These are phyloP conservation scores for Netelia inedita DNA, from an alignment of 2,888 invertebrate species.

Conservation along the genomic window DNA sequence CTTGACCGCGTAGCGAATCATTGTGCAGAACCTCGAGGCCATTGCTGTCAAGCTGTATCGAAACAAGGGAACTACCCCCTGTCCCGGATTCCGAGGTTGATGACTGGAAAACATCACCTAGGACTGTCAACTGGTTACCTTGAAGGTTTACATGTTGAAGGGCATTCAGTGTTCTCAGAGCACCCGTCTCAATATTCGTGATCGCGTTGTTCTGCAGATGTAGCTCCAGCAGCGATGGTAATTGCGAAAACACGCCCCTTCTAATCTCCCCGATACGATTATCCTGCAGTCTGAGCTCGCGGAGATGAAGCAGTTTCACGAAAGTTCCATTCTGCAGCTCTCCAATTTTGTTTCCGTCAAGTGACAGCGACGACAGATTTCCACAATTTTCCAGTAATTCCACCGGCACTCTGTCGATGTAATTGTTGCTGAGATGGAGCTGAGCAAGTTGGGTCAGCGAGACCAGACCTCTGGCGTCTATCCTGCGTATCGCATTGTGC, in stretches of 20 bases:
- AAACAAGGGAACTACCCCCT: slow-evolving; percentile 88
- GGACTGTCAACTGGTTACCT: slow-evolving; percentile 91
- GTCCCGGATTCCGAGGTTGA: slow-evolving; percentile 83
- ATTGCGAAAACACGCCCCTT: slow-evolving; percentile 92
- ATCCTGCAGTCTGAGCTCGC: slow-evolving; percentile 94
- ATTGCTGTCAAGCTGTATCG: slow-evolving; percentile 93
- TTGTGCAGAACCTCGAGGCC: slow-evolving; percentile 91
- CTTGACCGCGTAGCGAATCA: slow-evolving; percentile 92
- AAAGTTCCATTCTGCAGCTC: slow-evolving; percentile 93
- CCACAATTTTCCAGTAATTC: slow-evolving; percentile 91
- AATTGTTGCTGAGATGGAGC: slow-evolving; percentile 95
- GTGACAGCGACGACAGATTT: slow-evolving; percentile 92
- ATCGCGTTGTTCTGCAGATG: slow-evolving; percentile 95
- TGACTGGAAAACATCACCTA: slow-evolving; percentile 93
- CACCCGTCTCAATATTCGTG: slow-evolving; percentile 92
- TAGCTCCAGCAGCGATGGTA: slow-evolving; percentile 92
- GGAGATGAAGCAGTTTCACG: slow-evolving; percentile 90
- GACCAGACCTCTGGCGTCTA: slow-evolving; percentile 91
- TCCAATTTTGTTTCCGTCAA: slow-evolving; percentile 94
- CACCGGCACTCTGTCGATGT: slow-evolving; percentile 92
- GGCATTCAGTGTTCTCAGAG: slow-evolving; percentile 91
- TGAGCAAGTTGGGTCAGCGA: slow-evolving; percentile 92
- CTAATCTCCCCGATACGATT: slow-evolving; percentile 92
- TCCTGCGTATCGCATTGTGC: slow-evolving; percentile 92
- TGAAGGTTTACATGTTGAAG: slow-evolving; percentile 96